A percentile compares a stretch with the other conserved stretches of the same genome.
phyloP scores from a whole-genome alignment of 2,888 invertebrate genomes.

The Parelbella ahira region DNA sequence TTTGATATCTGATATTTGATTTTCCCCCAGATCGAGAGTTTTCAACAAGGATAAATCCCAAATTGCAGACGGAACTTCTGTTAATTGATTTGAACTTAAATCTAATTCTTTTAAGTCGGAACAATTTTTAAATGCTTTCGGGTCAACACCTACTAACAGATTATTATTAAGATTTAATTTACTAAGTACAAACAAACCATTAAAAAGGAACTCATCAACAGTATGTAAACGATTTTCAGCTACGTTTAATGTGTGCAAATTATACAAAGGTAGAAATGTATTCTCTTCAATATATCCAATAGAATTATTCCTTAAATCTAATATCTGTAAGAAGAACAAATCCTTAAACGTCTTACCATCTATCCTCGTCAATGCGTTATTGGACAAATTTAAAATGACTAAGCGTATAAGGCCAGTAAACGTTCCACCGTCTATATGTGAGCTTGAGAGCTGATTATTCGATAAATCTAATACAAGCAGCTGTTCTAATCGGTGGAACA shows the following conservation, averaged over 20 bases:
- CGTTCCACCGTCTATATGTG: conserved; percentile 91
- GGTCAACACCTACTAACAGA: conserved; percentile 86
- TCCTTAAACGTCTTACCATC: conserved; percentile 93
- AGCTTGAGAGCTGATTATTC: conserved; percentile 91
- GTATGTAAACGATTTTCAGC: conserved; percentile 93
- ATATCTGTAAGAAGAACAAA: conserved; percentile 91
- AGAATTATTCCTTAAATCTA: conserved; percentile 92
- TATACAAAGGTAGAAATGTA: conserved; percentile 92
- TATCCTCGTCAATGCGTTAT: conserved; percentile 91
- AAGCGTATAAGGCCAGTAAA: conserved; percentile 92
- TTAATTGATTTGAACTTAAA: conserved; percentile 91
- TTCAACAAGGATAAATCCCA: conserved; percentile 90
- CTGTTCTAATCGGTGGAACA: conserved; percentile 92
- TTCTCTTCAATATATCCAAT: conserved; percentile 93
- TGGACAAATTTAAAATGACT: conserved; percentile 91
- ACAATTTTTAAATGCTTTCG: conserved; percentile 92
- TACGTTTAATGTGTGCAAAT: conserved; percentile 93
- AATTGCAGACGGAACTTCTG: conserved; percentile 89
- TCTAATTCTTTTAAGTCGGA: conserved; percentile 93
- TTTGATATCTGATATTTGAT: conserved; percentile 90
- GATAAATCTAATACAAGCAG: conserved; percentile 92
- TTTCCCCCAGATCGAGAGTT: conserved; percentile 94
- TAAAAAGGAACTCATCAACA: conserved; percentile 89
- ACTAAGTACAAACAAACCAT: conserved; percentile 90
- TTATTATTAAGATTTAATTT: conserved; percentile 93